Evolutionary conservation across 2,888 invertebrate genomes (phyloP).

Genomic region (Monochamus alternatus): DNA sequence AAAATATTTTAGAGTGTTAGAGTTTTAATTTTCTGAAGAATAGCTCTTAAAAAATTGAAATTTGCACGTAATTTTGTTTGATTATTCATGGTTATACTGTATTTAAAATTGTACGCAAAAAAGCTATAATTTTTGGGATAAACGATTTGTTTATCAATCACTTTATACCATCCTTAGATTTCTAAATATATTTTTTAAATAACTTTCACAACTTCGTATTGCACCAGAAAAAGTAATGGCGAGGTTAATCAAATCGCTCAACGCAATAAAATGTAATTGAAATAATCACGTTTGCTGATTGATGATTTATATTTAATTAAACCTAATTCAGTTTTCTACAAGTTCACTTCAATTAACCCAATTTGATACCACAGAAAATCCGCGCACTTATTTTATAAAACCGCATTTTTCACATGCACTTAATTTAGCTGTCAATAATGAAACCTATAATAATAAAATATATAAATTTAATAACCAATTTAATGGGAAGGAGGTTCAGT

Average conservation of each 20-base stretch:
- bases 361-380: neutral
- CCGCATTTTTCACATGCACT: neutral
- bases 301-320: neutral
- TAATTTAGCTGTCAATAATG: no score
- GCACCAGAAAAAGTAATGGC: neutral
- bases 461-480: conserved; percentile 7
- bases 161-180: neutral
- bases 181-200: neutral
- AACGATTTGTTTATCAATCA: no score
- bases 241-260: neutral
- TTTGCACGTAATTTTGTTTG: no score
- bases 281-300: neutral
- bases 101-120: no score
- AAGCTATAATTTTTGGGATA: no score
- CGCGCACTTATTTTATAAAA: neutral
- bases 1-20: no score
- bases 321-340: neutral
- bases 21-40: no score
- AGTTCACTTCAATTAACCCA: neutral
- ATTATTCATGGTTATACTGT: no score
- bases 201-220: neutral
- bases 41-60: no score
- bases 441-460: neutral
- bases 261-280: neutral
- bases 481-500: conserved; percentile 19